These are phyloP conservation scores for Cryptomyrus ogoouensis DNA, from an alignment of 2,113 vertebrate genomes.

Conservation along the genomic window DNA sequence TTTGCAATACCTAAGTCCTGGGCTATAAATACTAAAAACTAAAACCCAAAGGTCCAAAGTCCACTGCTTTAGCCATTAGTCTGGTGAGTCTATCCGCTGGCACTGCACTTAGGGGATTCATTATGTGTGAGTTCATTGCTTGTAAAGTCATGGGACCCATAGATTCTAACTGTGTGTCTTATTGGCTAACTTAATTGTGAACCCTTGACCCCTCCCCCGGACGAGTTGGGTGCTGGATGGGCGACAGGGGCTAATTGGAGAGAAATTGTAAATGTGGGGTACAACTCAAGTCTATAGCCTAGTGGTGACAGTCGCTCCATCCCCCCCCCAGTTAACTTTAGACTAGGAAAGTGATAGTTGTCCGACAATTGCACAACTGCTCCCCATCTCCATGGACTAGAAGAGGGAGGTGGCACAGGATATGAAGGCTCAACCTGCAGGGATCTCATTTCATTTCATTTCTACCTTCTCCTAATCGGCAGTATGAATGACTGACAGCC, in stretches of 20 bases:
- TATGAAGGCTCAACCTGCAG: not conserved
- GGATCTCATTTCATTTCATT: conserved; percentile 18
- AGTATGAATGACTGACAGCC: conserved; percentile 22
- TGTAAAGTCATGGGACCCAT: not conserved
- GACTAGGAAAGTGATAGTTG: not conserved
- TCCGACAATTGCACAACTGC: not conserved
- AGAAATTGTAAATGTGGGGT: not conserved
- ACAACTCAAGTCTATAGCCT: not conserved
- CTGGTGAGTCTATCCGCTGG: not conserved
- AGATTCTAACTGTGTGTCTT: not conserved
- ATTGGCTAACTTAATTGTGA: conserved; percentile 3
- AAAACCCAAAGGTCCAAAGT: not conserved
- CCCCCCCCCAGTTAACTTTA: conserved; percentile 4
- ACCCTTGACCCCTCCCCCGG: not conserved
- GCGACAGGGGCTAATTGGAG: not conserved
- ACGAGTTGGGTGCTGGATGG: not conserved
- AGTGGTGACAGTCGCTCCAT: not conserved
- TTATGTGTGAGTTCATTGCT: not conserved
- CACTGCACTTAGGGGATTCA: not conserved
- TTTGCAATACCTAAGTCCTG: not conserved
- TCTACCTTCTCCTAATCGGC: conserved; percentile 26
- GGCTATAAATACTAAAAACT: not conserved
- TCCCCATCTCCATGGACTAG: not conserved
- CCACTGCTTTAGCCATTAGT: not conserved
- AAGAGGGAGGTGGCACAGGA: not conserved